Evolutionary conservation across 2,888 invertebrate genomes (phyloP).

Genomic region (Eupithecia subumbrata): DNA sequence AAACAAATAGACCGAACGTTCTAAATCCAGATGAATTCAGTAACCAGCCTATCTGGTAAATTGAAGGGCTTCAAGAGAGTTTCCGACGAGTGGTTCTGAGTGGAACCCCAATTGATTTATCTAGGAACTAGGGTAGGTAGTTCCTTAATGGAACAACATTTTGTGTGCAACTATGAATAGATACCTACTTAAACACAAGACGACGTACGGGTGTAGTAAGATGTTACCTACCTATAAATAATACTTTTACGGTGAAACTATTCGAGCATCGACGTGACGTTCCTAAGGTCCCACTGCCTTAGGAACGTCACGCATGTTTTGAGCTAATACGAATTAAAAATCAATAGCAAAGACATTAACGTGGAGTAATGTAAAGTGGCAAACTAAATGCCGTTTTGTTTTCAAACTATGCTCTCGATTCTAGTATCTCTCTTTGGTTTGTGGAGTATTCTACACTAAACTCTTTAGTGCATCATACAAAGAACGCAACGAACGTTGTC

Average conservation of each 20-base stretch:
- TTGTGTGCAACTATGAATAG: neutral
- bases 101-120: constrained; percentile 1
- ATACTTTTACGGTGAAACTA: neutral
- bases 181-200: neutral
- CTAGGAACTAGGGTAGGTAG: no score
- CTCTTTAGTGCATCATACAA: neutral
- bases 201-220: neutral
- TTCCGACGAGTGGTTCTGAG: neutral
- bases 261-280: no score
- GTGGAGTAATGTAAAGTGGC: neutral
- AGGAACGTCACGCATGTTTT: neutral
- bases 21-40: neutral
- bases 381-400: neutral
- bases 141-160: neutral
- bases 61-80: neutral
- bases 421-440: no score
- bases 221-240: neutral
- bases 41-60: neutral
- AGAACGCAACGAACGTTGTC: neutral
- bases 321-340: neutral
- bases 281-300: neutral
- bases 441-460: no score
- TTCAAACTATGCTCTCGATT: neutral
- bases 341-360: neutral
- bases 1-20: neutral